Base-by-base conservation (phyloP, 2,113 vertebrate species). In the Callospermophilus lateralis region DNA sequence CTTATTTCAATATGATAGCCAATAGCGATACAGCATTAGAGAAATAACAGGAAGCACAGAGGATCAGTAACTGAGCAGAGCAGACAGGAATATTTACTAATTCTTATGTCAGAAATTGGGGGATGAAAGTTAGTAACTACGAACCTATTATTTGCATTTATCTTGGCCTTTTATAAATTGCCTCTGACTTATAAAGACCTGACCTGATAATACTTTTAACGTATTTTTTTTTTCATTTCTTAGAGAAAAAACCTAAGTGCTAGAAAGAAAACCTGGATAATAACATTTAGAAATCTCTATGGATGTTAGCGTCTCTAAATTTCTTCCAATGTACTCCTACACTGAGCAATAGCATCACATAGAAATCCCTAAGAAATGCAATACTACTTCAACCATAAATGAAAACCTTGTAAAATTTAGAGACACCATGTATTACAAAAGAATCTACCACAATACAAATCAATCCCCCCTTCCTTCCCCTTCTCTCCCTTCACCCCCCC, bases 301-400 rank as follows among this genome's bases (percentile, higher is more conserved):
- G 28, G 24, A 24, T 85, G n/a, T 58, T 45, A 95, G 26, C 8
- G 26, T 84, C 39, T 30, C 74, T 90, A 45, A 95, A 92, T 91
- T 91, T 90, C 32, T 92, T 84, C 53, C 84, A 22, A 76, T 92
- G 12, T 32, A 61, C 78, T 68, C 51, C 45, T 22, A 34, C 16
- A 93, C 4, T n/a, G 19, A 90, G 67, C 16, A 88, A 28, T 67
- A 93, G 48, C 0, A 42, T 45, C 30, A 76, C 39, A 63, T 4
- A 10, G 30, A 89, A 93, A 95, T 58, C 16, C 67, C 39, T 97
- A 77, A 97, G 26, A 77, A 79, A 92, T 53, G 39, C 32, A 85
- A 15, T 51, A 24, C 83, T 53, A 58, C 53, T 42, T 83, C n/a
- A 42, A 1, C 7, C 30, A 68, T 65, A 80, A 39, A 87, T 72